Conservation (phyloP, 2,888 invertebrate species). For the Tetragonula carbonaria region DNA sequence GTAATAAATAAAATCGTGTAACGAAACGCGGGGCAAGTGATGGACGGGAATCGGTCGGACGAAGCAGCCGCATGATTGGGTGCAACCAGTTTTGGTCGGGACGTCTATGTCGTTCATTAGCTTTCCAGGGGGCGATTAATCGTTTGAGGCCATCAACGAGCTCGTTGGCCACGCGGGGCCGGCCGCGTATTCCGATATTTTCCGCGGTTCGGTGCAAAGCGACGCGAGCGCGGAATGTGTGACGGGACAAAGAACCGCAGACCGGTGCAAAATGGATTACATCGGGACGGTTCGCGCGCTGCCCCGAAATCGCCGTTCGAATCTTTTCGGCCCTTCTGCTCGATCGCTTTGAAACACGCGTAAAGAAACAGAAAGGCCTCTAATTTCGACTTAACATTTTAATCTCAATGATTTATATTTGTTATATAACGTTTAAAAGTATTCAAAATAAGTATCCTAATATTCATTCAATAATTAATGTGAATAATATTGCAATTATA, state of each 20-base stretch:
- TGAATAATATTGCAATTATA: too few species aligned
- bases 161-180: constrained; percentile 37
- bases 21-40: constrained; percentile 28
- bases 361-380: too few species aligned
- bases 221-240: constrained; percentile 33
- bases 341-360: constrained; percentile 1
- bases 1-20: constrained; percentile 29
- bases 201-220: constrained; percentile 16
- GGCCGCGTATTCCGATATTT: constrained; percentile 43
- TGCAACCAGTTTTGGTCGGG: constrained; percentile 45
- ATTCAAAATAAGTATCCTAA: too few species aligned
- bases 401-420: too few species aligned
- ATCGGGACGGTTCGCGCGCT: neutral
- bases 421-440: too few species aligned
- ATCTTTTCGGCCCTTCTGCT: constrained; percentile 16
- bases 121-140: constrained; percentile 60
- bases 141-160: constrained; percentile 58
- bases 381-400: too few species aligned
- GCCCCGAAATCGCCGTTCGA: neutral
- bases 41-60: constrained; percentile 22
- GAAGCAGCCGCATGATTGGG: constrained; percentile 50
- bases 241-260: constrained; percentile 54
- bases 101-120: constrained; percentile 59
- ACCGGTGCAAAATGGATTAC: constrained; percentile 51
- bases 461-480: too few species aligned